A percentile compares a stretch with the other conserved stretches of the same genome.
Conservation (phyloP, 2,113 vertebrate species). For the Gallinago undulata region DNA sequence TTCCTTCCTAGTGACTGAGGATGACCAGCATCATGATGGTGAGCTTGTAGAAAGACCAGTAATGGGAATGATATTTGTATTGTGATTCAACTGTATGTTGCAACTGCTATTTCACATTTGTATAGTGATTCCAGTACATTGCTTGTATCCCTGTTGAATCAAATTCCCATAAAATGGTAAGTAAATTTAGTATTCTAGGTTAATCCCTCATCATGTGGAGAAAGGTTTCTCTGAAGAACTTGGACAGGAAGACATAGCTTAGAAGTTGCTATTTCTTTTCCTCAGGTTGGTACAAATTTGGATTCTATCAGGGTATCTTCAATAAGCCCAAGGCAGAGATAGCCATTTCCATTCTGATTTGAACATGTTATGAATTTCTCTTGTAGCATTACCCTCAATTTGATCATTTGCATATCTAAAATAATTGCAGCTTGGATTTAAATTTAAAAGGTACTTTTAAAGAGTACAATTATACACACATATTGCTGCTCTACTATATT, state of each 20-base stretch:
- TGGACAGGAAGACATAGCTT: neutral
- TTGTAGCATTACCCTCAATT: neutral
- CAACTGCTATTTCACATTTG: neutral
- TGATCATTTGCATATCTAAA: conserved; percentile 49
- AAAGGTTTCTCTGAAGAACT: neutral
- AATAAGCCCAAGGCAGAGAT: neutral
- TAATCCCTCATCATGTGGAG: neutral
- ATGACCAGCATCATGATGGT: neutral
- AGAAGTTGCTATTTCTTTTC: neutral
- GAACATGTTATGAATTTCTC: neutral
- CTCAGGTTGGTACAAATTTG: neutral
- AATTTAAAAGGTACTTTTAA: conserved; percentile 45
- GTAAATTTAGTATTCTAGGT: neutral
- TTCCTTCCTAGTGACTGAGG: neutral
- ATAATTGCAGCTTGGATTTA: conserved; percentile 40
- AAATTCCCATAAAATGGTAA: neutral
- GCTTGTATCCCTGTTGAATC: neutral
- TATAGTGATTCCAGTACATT: neutral
- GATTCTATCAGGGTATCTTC: neutral
- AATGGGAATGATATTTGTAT: neutral
- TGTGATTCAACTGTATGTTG: neutral
- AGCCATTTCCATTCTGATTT: neutral
- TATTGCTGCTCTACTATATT: conserved; percentile 15
- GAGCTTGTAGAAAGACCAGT: rapidly evolving
- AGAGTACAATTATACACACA: conserved; percentile 36